Conservation (phyloP, 2,113 vertebrate species). For the Ceratotherium simum region DNA sequence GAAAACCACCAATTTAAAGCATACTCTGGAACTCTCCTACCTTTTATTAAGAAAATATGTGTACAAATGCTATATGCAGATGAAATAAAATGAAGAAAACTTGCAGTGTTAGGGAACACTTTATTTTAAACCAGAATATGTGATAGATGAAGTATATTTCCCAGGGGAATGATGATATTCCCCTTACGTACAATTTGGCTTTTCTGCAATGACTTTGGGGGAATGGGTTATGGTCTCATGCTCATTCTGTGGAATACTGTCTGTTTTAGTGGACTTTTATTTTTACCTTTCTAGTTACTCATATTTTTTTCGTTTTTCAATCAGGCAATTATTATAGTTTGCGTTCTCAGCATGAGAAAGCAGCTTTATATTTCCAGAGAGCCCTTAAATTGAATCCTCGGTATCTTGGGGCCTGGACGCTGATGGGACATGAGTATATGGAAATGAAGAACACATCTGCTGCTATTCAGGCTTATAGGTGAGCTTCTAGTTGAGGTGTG, state of each 20-base stretch:
- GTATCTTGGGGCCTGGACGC: slow-evolving; percentile 98
- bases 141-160: slow-evolving; percentile 51
- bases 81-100: slow-evolving; percentile 38
- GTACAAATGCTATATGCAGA: not conserved
- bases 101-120: not conserved
- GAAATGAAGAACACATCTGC: slow-evolving; percentile 99
- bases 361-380: slow-evolving; percentile 98
- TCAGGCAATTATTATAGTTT: slow-evolving; percentile 98
- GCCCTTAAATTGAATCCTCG: slow-evolving; percentile 98
- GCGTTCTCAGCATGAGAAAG: slow-evolving; percentile 98
- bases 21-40: not conserved
- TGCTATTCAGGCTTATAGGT: slow-evolving; percentile 98
- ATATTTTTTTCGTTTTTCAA: slow-evolving; percentile 72
- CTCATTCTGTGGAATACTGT: not conserved
- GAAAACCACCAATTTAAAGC: slow-evolving; percentile 43
- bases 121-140: not conserved
- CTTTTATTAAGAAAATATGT: slow-evolving; percentile 35
- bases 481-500: not conserved
- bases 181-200: slow-evolving; percentile 4
- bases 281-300: slow-evolving; percentile 35
- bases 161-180: not conserved
- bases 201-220: slow-evolving; percentile 27
- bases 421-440: slow-evolving; percentile 99
- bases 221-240: slow-evolving; percentile 16
- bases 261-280: slow-evolving; percentile 26